Conservation (phyloP, 2,113 vertebrate species). For the Illadopsis cleaveri region DNA sequence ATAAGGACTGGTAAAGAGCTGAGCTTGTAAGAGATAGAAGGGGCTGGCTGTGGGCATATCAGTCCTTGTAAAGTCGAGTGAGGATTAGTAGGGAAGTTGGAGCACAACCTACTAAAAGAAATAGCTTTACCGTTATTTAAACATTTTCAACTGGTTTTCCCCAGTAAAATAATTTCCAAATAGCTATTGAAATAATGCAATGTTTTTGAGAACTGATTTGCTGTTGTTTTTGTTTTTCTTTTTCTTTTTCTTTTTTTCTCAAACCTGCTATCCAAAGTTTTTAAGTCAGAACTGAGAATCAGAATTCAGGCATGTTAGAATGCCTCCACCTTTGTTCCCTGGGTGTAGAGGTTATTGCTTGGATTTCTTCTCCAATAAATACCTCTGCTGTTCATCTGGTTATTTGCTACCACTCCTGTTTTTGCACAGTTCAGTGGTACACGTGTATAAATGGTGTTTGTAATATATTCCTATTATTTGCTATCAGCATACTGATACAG, state of each 20-base stretch:
- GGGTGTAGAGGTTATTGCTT: neutral
- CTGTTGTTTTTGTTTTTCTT: neutral
- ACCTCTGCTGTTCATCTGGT: neutral
- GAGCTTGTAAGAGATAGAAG: neutral
- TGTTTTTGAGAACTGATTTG: neutral
- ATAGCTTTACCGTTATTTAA: neutral
- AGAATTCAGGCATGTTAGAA: neutral
- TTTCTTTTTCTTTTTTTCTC: neutral
- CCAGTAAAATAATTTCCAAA: neutral
- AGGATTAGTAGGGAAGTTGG: neutral
- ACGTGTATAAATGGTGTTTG: neutral
- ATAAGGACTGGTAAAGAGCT: neutral
- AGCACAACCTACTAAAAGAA: neutral
- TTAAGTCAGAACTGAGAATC: neutral
- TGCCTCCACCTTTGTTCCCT: neutral
- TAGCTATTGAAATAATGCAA: neutral
- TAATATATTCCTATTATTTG: neutral
- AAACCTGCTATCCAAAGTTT: neutral
- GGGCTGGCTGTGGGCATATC: neutral
- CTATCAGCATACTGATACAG: neutral
- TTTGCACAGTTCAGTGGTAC: neutral
- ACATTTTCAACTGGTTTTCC: neutral
- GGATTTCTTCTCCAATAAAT: neutral
- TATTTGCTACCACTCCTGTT: neutral
- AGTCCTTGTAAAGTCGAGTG: rapidly evolving